These are phyloP conservation scores for Tribolium freemani DNA, from an alignment of 2,888 invertebrate genomes.

Conservation along the genomic window DNA sequence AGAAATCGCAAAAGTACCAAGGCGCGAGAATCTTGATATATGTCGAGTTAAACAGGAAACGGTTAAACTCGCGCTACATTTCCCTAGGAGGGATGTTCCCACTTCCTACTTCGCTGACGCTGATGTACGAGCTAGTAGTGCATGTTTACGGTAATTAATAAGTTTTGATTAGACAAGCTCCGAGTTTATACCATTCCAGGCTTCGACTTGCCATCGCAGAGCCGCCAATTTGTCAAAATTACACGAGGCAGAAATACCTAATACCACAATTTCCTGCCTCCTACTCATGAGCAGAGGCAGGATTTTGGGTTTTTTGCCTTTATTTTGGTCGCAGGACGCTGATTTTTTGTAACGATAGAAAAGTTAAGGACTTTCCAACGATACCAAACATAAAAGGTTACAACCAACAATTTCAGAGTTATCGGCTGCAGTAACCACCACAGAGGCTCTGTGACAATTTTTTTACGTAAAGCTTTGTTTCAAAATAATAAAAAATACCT, in stretches of 20 bases:
- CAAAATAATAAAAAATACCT: too few relatives aligned
- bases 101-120: slow-evolving; percentile 27
- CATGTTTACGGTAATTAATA: slow-evolving; percentile 39
- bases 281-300: not conserved
- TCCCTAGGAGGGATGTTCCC: slow-evolving; percentile 34
- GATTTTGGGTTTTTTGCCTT: not conserved
- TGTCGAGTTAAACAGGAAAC: slow-evolving; percentile 39
- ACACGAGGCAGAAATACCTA: not conserved
- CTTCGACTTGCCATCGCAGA: not conserved
- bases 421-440: too few relatives aligned
- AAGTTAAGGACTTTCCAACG: too few relatives aligned
- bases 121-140: slow-evolving; percentile 31
- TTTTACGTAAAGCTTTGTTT: too few relatives aligned
- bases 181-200: not conserved
- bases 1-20: slow-evolving; percentile 14
- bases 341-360: too few relatives aligned
- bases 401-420: too few relatives aligned
- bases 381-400: too few relatives aligned
- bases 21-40: slow-evolving; percentile 36
- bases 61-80: slow-evolving; percentile 40
- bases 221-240: slow-evolving; percentile 2
- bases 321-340: not conserved
- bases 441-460: too few relatives aligned
- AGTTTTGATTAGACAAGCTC: slow-evolving; percentile 33
- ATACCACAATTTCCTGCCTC: not conserved